Percentiles rank a stretch among this genome's conserved stretches.
phyloP scores from a whole-genome alignment of 2,113 vertebrate genomes.

The Xenotilapia longispinis region DNA sequence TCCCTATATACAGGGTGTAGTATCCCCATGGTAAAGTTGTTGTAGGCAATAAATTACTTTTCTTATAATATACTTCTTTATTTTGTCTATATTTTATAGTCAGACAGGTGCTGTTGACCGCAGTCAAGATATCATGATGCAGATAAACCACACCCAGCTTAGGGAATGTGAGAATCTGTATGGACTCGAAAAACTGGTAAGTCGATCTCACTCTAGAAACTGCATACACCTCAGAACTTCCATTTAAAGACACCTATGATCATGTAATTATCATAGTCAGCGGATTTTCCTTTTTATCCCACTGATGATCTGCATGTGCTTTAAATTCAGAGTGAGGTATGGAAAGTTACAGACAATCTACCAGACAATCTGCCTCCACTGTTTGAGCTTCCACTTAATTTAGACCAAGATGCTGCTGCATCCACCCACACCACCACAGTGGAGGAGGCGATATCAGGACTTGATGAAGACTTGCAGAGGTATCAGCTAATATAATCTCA shows the following conservation, averaged over 20 bases:
- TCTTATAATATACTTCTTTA: background rate
- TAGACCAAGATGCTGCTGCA: slow-evolving; percentile 7
- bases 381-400: slow-evolving; percentile 25
- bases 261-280: background rate
- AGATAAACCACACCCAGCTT: slow-evolving; percentile 50
- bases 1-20: background rate
- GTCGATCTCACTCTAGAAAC: background rate
- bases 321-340: slow-evolving; percentile 33
- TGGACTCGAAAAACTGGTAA: slow-evolving; percentile 38
- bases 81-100: slow-evolving; percentile 8
- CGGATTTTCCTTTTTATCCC: background rate
- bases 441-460: background rate
- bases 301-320: background rate
- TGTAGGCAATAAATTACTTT: background rate
- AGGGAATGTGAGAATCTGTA: slow-evolving; percentile 1
- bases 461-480: slow-evolving; percentile 41
- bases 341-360: slow-evolving; percentile 34
- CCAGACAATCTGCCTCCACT: slow-evolving; percentile 12
- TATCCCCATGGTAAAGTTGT: background rate
- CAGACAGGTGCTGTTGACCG: slow-evolving; percentile 63
- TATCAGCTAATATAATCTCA: background rate
- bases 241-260: background rate
- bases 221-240: background rate
- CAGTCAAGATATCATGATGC: slow-evolving; percentile 68
- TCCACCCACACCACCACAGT: background rate